A percentile compares a stretch with the other conserved stretches of the same genome.
Evolutionary conservation across 2,113 vertebrate genomes (phyloP).

Genomic region (Cyrtonyx montezumae): DNA sequence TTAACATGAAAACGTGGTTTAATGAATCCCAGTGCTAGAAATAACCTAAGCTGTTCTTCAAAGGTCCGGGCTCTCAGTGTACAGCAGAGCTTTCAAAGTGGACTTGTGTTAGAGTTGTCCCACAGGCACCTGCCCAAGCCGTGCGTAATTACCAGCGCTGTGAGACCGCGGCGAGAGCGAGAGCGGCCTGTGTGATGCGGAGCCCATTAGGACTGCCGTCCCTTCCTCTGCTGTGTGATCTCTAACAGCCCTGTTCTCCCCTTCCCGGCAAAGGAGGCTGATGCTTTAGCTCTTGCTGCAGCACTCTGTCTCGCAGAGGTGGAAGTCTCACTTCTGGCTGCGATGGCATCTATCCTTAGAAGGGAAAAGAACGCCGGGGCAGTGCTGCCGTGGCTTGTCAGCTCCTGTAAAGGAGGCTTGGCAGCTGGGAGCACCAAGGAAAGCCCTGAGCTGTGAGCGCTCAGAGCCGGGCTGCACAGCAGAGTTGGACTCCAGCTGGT

Average conservation of each 20-base stretch:
- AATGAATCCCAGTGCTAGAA: constrained; percentile 41
- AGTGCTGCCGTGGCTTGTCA: neutral
- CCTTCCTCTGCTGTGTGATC: neutral
- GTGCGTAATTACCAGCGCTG: neutral
- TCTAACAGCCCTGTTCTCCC: neutral
- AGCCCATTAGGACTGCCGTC: neutral
- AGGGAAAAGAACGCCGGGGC: neutral
- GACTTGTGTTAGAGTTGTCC: neutral
- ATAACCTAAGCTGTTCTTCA: constrained; percentile 7
- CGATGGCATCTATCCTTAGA: neutral
- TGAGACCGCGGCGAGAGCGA: neutral
- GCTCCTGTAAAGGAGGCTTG: neutral
- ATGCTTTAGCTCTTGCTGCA: neutral
- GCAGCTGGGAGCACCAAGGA: neutral
- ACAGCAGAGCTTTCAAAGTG: neutral
- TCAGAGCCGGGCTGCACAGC: neutral
- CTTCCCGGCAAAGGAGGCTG: neutral
- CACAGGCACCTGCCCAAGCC: neutral
- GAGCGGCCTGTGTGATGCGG: neutral
- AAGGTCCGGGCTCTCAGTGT: neutral
- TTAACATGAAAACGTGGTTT: neutral
- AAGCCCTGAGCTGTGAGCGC: neutral
- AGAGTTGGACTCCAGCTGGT: neutral
- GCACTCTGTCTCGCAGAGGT: neutral
- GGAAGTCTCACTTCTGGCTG: neutral